These are phyloP conservation scores for Thalpophila matura DNA, from an alignment of 2,888 invertebrate species.

Conservation along the genomic window DNA sequence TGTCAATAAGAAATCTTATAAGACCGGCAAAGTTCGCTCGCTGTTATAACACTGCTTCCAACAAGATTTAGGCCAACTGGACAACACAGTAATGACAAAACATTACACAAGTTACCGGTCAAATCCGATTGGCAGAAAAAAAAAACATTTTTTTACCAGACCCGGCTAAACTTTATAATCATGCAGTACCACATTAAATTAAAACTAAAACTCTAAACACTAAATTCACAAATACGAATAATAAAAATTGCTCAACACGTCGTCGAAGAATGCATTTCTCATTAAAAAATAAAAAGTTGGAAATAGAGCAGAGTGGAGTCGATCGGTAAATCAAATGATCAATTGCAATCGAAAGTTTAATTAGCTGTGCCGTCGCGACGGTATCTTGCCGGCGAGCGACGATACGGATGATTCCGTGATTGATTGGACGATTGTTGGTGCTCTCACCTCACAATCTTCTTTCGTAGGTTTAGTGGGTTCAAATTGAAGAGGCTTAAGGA, in stretches of 20 bases:
- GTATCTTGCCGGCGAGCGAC: constrained; percentile 57
- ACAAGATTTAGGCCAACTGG: constrained; percentile 47
- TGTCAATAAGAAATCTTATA: constrained; percentile 44
- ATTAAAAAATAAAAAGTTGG: constrained; percentile 71
- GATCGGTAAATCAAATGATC: constrained; percentile 70
- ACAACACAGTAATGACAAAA: not conserved
- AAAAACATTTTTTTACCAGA: not conserved
- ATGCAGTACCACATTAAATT: constrained; percentile 24
- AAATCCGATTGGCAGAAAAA: not conserved
- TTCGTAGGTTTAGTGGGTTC: constrained; percentile 39
- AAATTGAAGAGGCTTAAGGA: constrained; percentile 27
- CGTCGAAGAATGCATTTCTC: constrained; percentile 62
- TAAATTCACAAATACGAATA: constrained; percentile 34
- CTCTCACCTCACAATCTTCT: constrained; percentile 67
- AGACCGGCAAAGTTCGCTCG: constrained; percentile 30
- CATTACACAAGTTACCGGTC: not conserved
- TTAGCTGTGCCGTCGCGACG: constrained; percentile 64
- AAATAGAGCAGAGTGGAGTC: constrained; percentile 59
- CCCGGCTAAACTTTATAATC: constrained; percentile 26
- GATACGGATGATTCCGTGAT: constrained; percentile 65
- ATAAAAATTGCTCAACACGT: constrained; percentile 42
- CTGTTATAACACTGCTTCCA: constrained; percentile 17
- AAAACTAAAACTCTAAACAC: constrained; percentile 23
- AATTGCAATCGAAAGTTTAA: constrained; percentile 69
- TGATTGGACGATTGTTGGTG: constrained; percentile 67